A percentile compares a stretch with the other conserved stretches of the same genome.
phyloP scores from a whole-genome alignment of 2,797 vertebrate genomes.

The Paguma larvata region DNA sequence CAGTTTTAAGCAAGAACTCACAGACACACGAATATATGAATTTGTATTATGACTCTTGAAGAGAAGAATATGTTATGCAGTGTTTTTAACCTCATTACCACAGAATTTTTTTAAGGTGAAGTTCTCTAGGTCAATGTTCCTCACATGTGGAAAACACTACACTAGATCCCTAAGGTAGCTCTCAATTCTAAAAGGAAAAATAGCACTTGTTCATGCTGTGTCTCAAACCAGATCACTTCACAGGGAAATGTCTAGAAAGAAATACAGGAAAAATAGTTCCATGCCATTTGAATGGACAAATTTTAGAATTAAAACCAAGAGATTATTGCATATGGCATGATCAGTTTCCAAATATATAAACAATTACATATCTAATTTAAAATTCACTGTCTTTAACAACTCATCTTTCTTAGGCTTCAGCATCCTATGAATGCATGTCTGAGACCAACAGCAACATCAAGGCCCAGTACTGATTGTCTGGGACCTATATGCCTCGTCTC shows the following conservation, averaged over 20 bases:
- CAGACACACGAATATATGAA: background rate
- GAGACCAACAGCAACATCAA: background rate
- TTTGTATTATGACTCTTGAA: background rate
- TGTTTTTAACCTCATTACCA: slow-evolving; percentile 1
- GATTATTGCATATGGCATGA: background rate
- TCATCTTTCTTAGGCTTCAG: background rate
- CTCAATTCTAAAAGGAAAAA: background rate
- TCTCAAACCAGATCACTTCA: background rate
- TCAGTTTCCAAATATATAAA: background rate
- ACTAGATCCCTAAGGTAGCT: background rate
- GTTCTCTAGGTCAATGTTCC: background rate
- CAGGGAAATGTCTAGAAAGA: background rate
- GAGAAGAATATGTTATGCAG: background rate
- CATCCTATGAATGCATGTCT: background rate
- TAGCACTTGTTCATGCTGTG: background rate
- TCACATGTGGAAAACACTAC: background rate
- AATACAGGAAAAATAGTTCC: background rate
- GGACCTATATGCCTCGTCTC: background rate
- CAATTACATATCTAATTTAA: background rate
- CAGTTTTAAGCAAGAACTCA: slow-evolving; percentile 17
- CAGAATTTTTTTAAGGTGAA: slow-evolving; percentile 33
- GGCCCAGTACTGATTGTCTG: background rate
- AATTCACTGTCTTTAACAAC: background rate
- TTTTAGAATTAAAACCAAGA: slow-evolving; percentile 13
- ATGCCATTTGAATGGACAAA: background rate